Conservation (phyloP, 92 coral and sea anemone species). For the Galaxea fascicularis region DNA sequence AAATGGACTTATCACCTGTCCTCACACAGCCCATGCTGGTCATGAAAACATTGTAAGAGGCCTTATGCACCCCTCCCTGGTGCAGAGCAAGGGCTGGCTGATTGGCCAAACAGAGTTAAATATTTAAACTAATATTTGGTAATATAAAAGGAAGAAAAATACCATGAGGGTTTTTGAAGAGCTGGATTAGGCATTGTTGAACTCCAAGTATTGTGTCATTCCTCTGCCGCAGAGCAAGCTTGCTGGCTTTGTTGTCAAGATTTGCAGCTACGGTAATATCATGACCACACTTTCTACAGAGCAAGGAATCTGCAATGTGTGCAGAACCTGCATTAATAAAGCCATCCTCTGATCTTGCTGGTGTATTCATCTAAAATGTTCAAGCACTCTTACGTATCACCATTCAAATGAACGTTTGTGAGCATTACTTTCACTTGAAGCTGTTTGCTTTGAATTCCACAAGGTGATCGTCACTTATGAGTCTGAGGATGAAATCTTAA, state of each 20-base stretch:
- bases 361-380: background rate
- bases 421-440: no score
- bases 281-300: slow-evolving; percentile 95
- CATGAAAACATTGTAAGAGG: no score
- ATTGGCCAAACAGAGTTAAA: no score
- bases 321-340: background rate
- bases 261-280: slow-evolving; percentile 73
- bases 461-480: no score
- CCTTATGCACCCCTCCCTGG: no score
- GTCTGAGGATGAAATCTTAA: no score
- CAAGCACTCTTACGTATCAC: background rate
- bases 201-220: slow-evolving; percentile 91
- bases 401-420: no score
- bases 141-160: background rate
- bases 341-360: background rate
- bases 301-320: slow-evolving; percentile 64
- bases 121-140: no score
- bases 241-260: slow-evolving; percentile 77
- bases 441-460: no score
- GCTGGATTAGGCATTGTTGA: slow-evolving; percentile 82
- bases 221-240: slow-evolving; percentile 87
- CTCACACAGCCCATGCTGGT: no score
- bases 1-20: no score
- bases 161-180: slow-evolving; percentile 94
- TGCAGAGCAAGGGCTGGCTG: no score